Evolutionary conservation across 2,113 vertebrate species (phyloP), one percentile per base, ranked within the genome.

Genomic region (Megatriorchis doriae): DNA sequence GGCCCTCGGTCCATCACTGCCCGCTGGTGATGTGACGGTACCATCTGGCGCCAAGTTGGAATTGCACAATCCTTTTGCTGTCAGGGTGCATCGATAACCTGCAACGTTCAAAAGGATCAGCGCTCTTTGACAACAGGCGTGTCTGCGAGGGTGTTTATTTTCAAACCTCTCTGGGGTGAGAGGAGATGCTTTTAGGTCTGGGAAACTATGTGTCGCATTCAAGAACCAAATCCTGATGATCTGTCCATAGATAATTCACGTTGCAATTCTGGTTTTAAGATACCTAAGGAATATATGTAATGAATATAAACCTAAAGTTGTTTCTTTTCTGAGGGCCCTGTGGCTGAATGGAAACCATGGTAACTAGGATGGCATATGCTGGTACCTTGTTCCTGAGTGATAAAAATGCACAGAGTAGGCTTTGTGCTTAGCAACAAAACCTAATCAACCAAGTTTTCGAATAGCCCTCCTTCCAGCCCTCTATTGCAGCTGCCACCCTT

Each of bases 291-390:
- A 85, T 97, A 95, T 62, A 97, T 90, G 27, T 80, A 90, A 63
- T 93, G 80, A 94, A 92, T 97, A 66, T 91, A 92, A 98, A 98
- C 94, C 90, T 94, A 56, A 96, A 96, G 81, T 82, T 97, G 68
- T 97, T 93, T 96, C 92, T 95, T 97, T 91, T 97, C 89, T 88
- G 91, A 95, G 92, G 89, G 88, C 70, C 89, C 55, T 62, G 73
- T 96, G 82, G 87, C 93, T 96, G 88, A 93, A 95, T 68, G 72
- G 96, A 98, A 98, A 97, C 93, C 98, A 97, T 97, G 97, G 94
- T 93, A 96, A 97, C 95, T 83, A 71, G 70, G 83, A 90, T 95
- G 86, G 79, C 70, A 56, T 68, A 68, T 87, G 73, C 91, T 84
- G 74, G 74, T 90, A 89, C 88, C 91, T 96, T 88, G 81, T 71